These are phyloP conservation scores for Atta texana DNA, from an alignment of 1,140 invertebrate species.

Conservation along the genomic window DNA sequence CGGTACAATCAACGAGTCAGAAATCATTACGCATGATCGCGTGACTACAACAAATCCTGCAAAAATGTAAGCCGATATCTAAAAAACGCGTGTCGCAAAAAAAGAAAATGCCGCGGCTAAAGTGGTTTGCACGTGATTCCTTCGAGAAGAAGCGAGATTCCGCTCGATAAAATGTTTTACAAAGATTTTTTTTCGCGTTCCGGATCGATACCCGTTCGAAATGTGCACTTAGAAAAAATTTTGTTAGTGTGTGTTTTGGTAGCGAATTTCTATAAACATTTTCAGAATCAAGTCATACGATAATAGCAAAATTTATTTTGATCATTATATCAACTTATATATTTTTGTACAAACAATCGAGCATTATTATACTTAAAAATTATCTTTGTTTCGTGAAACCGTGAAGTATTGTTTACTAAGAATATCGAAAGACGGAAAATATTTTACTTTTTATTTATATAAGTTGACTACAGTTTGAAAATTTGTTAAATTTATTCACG, in stretches of 20 bases:
- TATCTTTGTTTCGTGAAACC: too few relatives aligned
- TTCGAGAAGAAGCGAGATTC: background rate
- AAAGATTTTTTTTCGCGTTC: background rate
- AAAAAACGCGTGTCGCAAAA: slow-evolving; percentile 35
- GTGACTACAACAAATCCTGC: slow-evolving; percentile 19
- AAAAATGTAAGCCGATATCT: slow-evolving; percentile 39
- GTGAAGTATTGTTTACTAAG: too few relatives aligned
- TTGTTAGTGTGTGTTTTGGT: background rate
- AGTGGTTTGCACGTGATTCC: slow-evolving; percentile 5
- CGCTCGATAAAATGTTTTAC: background rate
- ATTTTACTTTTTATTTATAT: too few relatives aligned
- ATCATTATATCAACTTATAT: too few relatives aligned
- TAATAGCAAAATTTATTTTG: too few relatives aligned
- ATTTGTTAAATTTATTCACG: too few relatives aligned
- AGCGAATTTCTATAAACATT: background rate
- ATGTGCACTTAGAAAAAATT: background rate
- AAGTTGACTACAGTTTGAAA: too few relatives aligned
- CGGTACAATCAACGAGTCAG: slow-evolving; percentile 63
- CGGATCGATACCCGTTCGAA: background rate
- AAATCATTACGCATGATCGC: slow-evolving; percentile 70
- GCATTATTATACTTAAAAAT: too few relatives aligned
- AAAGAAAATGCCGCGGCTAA: background rate
- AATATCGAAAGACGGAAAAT: too few relatives aligned
- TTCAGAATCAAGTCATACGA: background rate
- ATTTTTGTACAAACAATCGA: too few relatives aligned